Evolutionary conservation across 2,797 vertebrate species (phyloP).

Genomic region (Cyclopterus lumpus): DNA sequence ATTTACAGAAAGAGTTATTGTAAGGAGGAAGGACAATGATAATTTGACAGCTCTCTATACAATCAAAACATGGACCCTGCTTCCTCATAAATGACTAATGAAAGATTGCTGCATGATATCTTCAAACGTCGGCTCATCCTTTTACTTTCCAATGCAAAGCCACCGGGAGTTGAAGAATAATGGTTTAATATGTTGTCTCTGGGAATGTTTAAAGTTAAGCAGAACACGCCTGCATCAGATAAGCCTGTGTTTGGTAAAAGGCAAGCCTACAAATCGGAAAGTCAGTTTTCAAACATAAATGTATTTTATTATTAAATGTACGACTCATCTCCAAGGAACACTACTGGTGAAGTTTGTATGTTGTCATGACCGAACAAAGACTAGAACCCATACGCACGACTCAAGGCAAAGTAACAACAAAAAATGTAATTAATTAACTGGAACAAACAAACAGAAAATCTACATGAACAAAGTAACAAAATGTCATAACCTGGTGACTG

Average conservation of each 20-base stretch:
- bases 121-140: neutral
- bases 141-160: neutral
- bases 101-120: neutral
- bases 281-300: neutral
- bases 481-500: too few relatives aligned
- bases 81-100: neutral
- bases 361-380: too few relatives aligned
- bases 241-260: neutral
- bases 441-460: too few relatives aligned
- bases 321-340: neutral
- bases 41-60: neutral
- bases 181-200: neutral
- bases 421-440: too few relatives aligned
- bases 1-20: slow-evolving; percentile 13
- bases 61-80: neutral
- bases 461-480: too few relatives aligned
- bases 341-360: neutral
- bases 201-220: neutral
- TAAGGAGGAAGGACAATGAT: neutral
- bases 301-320: neutral
- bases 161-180: neutral
- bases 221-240: neutral
- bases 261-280: neutral
- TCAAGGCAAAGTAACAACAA: too few relatives aligned
- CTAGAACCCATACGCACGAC: too few relatives aligned